These are phyloP conservation scores for Apis cerana DNA, from an alignment of 1,140 invertebrate species.

Conservation along the genomic window DNA sequence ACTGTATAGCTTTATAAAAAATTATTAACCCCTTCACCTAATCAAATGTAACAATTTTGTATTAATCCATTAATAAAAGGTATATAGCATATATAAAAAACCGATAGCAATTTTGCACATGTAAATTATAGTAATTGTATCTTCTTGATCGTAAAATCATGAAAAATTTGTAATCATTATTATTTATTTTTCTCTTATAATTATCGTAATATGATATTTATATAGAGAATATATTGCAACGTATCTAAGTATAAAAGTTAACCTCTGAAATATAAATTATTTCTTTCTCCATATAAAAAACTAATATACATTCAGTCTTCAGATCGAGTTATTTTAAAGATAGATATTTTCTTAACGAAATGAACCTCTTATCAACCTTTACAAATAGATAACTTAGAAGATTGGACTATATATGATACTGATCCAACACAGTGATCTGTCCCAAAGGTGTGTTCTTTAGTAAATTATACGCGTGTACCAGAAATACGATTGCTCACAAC, in stretches of 20 bases:
- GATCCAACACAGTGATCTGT: slow-evolving; percentile 28
- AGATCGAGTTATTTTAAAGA: background rate
- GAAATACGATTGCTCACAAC: slow-evolving; percentile 2
- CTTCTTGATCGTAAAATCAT: background rate
- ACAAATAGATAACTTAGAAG: slow-evolving; percentile 29
- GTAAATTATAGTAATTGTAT: background rate
- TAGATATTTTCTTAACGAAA: slow-evolving; percentile 30
- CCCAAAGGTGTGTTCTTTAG: background rate
- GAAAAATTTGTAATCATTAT: background rate
- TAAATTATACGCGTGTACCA: background rate
- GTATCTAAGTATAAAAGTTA: background rate
- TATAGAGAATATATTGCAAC: background rate
- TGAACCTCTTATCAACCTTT: slow-evolving; percentile 34
- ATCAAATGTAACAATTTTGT: background rate
- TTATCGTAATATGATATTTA: background rate
- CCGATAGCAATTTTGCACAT: background rate
- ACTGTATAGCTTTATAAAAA: background rate
- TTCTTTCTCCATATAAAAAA: background rate
- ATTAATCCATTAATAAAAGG: background rate
- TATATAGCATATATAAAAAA: background rate
- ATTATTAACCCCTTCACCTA: background rate
- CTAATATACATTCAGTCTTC: background rate
- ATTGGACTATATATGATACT: slow-evolving; percentile 12
- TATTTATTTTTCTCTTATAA: background rate
- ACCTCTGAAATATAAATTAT: no score